Evolutionary conservation across 2,888 invertebrate genomes (phyloP), one percentile per base, ranked within the genome.

Genomic region (Drosophila kanekoi): DNA sequence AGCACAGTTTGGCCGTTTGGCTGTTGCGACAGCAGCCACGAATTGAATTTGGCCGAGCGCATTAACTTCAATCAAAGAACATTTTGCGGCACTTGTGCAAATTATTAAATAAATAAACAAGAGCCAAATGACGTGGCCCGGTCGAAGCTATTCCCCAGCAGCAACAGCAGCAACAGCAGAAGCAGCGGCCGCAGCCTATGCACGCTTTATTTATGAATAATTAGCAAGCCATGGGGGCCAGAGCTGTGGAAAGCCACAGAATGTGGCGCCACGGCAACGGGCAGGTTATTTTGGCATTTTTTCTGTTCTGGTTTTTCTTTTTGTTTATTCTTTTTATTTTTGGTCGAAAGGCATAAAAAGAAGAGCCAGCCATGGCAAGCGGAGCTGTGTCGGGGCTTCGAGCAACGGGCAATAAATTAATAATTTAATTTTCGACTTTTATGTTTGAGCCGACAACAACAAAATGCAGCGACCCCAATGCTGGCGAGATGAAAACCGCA

Each of bases 381-480:
- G 56, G 41, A 40, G 53, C 58, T 33, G 44, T 23, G 57, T 23
- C 52, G 59, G 43, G 37, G 62, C 62, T 60, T 60, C 54, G 40
- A 64, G 79, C 79, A 74, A 72, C 70, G 69, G 72, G 86, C 86
- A 87, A 88, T 90, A 90, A 88, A 90, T 90, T 90, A 90, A 90
- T 88, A 90, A 88, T 88, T 88, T 90, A 85, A 90, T 88, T 88
- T 90, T 90, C 81, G 77, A 87, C 89, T 84, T 87, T 89, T 89
- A 87, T 88, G 76, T 75, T 84, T 78, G 80, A 70, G 61, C 56
- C 73, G 43, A 41, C 52, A 52, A 40, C 67, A 72, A 49, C 45
- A 28, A 49, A 87, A 60, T 81, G 84, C 77, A 75, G 43, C 63
- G 49, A 47, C 60, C 61, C 52, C 63, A 52, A 56, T 49, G 48